Conservation (phyloP, 2,797 vertebrate species). For the Rhabdomys pumilio region DNA sequence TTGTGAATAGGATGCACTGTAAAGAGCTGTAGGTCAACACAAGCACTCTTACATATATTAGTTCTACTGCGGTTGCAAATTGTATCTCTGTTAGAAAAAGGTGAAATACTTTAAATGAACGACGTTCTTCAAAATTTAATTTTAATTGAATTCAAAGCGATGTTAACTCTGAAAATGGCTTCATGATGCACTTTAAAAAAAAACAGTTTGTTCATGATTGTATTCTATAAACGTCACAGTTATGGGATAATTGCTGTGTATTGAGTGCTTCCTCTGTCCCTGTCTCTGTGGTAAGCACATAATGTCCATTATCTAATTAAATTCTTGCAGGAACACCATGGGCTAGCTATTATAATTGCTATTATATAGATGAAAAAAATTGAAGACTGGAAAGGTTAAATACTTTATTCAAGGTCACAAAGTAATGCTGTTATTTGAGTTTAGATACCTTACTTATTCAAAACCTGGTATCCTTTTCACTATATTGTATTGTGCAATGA, state of each 20-base stretch:
- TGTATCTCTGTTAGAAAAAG: not conserved
- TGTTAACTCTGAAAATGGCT: slow-evolving; percentile 60
- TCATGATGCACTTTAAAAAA: slow-evolving; percentile 59
- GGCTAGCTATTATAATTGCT: slow-evolving; percentile 70
- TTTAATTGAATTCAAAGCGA: slow-evolving; percentile 58
- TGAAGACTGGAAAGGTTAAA: slow-evolving; percentile 63
- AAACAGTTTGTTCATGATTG: slow-evolving; percentile 67
- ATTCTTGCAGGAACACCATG: slow-evolving; percentile 39
- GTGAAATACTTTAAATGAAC: slow-evolving; percentile 35
- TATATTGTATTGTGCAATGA: not conserved
- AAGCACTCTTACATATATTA: not conserved
- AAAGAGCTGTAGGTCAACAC: not conserved
- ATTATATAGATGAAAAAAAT: slow-evolving; percentile 46
- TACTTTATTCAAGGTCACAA: slow-evolving; percentile 50
- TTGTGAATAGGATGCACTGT: not conserved
- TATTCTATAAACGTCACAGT: slow-evolving; percentile 64
- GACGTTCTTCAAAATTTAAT: slow-evolving; percentile 43
- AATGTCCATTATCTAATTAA: slow-evolving; percentile 73
- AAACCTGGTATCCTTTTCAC: not conserved
- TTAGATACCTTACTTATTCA: slow-evolving; percentile 1
- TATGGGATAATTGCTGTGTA: slow-evolving; percentile 59
- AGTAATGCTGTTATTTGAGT: slow-evolving; percentile 58
- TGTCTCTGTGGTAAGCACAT: slow-evolving; percentile 59
- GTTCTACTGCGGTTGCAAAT: not conserved
- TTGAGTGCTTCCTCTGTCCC: slow-evolving; percentile 38